phyloP scores from a whole-genome alignment of 2,113 vertebrate species.

The Hippocampus zosterae region DNA sequence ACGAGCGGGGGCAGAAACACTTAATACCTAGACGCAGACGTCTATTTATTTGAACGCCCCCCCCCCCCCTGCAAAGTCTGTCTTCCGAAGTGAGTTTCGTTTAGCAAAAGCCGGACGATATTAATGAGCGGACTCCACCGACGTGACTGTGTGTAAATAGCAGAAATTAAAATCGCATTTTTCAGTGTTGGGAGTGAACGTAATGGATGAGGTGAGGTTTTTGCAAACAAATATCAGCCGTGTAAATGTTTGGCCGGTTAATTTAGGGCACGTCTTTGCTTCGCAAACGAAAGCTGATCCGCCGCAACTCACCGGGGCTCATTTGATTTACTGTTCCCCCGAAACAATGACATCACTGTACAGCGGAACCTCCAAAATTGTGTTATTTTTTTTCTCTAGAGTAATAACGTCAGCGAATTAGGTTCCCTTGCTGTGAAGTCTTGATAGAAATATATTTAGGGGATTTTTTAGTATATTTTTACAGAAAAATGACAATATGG shows the following conservation, averaged over 20 bases:
- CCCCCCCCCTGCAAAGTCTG: conserved; percentile 39
- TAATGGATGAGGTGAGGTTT: conserved; percentile 33
- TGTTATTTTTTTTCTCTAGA: neutral
- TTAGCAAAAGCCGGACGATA: conserved; percentile 43
- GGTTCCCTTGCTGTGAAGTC: neutral
- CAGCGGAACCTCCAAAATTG: neutral
- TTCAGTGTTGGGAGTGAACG: conserved; percentile 17
- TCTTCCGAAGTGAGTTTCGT: conserved; percentile 47
- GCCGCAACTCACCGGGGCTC: neutral
- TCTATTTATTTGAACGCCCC: conserved; percentile 63
- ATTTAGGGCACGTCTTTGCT: conserved; percentile 10
- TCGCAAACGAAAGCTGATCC: conserved; percentile 9
- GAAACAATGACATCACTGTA: neutral
- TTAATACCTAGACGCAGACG: conserved; percentile 53
- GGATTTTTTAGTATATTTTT: too few species aligned
- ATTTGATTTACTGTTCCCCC: neutral
- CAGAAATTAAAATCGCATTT: conserved; percentile 28
- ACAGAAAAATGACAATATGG: too few species aligned
- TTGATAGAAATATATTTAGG: neutral
- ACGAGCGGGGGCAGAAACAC: conserved; percentile 65
- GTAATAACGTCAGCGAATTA: neutral
- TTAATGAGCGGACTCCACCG: conserved; percentile 42
- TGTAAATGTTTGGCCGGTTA: conserved; percentile 18
- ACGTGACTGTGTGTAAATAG: conserved; percentile 53
- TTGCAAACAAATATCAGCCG: conserved; percentile 36